Evolutionary conservation across 2,113 vertebrate genomes (phyloP).

Genomic region (Dasyurus viverrinus): DNA sequence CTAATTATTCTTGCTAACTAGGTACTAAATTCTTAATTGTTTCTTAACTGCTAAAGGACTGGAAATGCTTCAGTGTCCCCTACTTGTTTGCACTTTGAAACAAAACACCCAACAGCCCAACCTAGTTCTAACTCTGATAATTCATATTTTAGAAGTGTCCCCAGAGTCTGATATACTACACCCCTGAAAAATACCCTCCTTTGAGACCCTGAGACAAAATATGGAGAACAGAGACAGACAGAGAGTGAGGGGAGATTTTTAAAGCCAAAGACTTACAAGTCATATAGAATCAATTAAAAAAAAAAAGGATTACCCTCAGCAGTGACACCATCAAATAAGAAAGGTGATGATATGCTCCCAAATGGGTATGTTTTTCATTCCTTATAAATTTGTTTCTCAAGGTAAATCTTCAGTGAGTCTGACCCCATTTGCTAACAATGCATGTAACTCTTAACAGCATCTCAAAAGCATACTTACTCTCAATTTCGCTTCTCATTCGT

Average conservation of each 20-base stretch:
- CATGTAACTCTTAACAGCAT: conserved; percentile 73
- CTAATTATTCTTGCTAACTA: background rate
- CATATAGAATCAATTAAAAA: conserved; percentile 49
- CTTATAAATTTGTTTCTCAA: conserved; percentile 70
- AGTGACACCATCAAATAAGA: background rate
- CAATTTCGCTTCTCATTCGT: conserved; percentile 79
- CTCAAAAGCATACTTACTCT: conserved; percentile 78
- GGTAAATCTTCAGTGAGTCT: conserved; percentile 66
- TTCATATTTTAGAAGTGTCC: background rate
- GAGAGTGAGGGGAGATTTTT: conserved; percentile 36
- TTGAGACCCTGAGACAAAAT: conserved; percentile 49
- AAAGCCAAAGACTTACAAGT: conserved; percentile 28
- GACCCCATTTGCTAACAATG: conserved; percentile 72
- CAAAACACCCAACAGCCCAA: background rate
- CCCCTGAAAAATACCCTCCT: background rate
- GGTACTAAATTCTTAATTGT: background rate
- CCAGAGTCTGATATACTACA: background rate
- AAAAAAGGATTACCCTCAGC: conserved; percentile 43
- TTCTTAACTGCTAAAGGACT: background rate
- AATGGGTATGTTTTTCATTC: conserved; percentile 65
- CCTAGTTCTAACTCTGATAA: background rate
- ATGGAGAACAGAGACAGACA: conserved; percentile 39
- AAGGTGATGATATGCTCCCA: conserved; percentile 51
- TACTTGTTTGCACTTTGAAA: background rate
- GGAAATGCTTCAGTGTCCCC: background rate